Evolutionary conservation across 2,113 vertebrate species (phyloP).

Genomic region (Pyrgilauda ruficollis): DNA sequence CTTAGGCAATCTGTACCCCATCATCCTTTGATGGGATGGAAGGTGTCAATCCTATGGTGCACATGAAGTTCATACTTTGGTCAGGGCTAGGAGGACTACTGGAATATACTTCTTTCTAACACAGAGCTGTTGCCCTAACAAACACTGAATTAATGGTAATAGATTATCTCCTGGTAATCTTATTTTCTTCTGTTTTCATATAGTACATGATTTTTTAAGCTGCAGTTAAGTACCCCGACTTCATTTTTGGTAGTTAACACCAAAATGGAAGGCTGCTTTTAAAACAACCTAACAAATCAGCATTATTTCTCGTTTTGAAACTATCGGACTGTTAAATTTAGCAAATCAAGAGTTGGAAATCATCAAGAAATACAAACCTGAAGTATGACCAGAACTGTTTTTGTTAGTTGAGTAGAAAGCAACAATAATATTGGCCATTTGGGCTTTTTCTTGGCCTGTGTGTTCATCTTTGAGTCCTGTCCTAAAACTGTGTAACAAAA

Average conservation of each 20-base stretch:
- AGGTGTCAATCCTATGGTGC: neutral
- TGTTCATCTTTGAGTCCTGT: neutral
- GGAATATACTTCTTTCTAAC: neutral
- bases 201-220: neutral
- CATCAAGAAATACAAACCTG: neutral
- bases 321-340: neutral
- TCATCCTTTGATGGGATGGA: neutral
- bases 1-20: neutral
- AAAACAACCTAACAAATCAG: neutral
- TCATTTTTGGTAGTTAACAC: neutral
- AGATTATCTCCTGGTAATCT: neutral
- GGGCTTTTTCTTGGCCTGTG: neutral
- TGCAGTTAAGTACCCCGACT: neutral
- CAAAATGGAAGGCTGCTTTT: neutral
- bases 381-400: neutral
- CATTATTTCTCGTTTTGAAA: neutral
- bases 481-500: neutral
- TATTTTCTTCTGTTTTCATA: neutral
- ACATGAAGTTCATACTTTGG: neutral
- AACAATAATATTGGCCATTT: neutral
- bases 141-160: neutral
- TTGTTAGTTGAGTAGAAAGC: neutral
- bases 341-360: neutral
- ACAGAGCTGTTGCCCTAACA: neutral
- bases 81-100: neutral